phyloP scores from a whole-genome alignment of 2,888 invertebrate species.

The Erynnis tages region DNA sequence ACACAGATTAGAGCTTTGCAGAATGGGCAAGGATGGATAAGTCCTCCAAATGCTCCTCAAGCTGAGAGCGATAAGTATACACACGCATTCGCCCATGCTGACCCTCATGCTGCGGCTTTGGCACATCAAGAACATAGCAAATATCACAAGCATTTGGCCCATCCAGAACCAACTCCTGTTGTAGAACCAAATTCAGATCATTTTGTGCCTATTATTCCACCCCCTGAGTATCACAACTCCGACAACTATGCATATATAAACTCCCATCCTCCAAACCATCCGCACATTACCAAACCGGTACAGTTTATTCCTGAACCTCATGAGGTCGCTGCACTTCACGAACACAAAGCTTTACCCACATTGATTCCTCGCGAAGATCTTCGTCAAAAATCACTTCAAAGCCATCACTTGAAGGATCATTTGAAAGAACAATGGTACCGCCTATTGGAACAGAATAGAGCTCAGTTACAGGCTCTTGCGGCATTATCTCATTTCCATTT shows the following conservation, averaged over 20 bases:
- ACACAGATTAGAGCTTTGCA: slow-evolving; percentile 57
- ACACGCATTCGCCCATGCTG: neutral
- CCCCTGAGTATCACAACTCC: slow-evolving; percentile 12
- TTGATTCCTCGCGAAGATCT: too few relatives aligned
- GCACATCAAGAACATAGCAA: slow-evolving; percentile 11
- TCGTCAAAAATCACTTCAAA: neutral
- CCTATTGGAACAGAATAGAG: slow-evolving; percentile 32
- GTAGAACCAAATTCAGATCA: slow-evolving; percentile 6
- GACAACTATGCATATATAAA: neutral
- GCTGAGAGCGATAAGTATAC: neutral
- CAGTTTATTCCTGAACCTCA: slow-evolving; percentile 3
- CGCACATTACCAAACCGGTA: neutral
- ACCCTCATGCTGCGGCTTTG: neutral
- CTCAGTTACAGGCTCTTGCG: slow-evolving; percentile 29
- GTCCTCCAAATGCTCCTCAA: slow-evolving; percentile 20
- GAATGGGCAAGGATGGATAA: slow-evolving; percentile 37
- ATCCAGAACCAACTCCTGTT: neutral
- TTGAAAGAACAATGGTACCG: slow-evolving; percentile 34
- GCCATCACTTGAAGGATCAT: too few relatives aligned
- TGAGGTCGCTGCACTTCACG: neutral
- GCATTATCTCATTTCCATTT: neutral
- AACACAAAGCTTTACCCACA: neutral
- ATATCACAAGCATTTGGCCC: neutral
- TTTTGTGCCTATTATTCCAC: neutral
- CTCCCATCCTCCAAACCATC: neutral